phyloP scores from a whole-genome alignment of 1,140 invertebrate genomes.

The Drosophila nikananu region DNA sequence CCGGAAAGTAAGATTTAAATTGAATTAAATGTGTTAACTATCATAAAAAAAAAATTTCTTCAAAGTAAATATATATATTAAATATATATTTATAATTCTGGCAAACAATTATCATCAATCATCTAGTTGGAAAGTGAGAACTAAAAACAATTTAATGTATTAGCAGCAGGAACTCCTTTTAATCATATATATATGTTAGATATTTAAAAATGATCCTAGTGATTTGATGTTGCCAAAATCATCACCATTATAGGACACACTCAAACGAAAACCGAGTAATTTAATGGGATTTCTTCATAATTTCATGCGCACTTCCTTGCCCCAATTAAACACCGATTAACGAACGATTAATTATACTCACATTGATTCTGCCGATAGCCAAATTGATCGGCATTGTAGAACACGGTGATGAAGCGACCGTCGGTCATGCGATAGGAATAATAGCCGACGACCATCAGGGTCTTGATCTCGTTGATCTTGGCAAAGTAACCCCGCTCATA shows the following conservation, averaged over 20 bases:
- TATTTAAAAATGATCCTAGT: neutral
- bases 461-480: conserved; percentile 62
- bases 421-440: conserved; percentile 79
- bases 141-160: too few species aligned
- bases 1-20: too few species aligned
- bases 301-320: neutral
- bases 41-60: too few species aligned
- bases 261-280: neutral
- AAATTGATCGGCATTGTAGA: conserved; percentile 83
- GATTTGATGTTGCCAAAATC: too few species aligned
- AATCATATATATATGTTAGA: neutral
- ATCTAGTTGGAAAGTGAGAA: neutral
- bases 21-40: too few species aligned
- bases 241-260: neutral
- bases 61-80: too few species aligned
- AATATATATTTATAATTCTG: too few species aligned
- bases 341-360: conserved; percentile 49
- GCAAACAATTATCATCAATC: neutral
- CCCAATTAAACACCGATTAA: neutral
- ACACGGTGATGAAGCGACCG: conserved; percentile 74
- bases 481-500: conserved; percentile 82
- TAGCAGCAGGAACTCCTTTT: neutral
- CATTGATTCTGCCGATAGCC: conserved; percentile 82
- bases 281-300: neutral
- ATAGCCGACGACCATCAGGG: conserved; percentile 79